Conservation (phyloP, 2,113 vertebrate genomes). For the Embiotoca jacksoni region DNA sequence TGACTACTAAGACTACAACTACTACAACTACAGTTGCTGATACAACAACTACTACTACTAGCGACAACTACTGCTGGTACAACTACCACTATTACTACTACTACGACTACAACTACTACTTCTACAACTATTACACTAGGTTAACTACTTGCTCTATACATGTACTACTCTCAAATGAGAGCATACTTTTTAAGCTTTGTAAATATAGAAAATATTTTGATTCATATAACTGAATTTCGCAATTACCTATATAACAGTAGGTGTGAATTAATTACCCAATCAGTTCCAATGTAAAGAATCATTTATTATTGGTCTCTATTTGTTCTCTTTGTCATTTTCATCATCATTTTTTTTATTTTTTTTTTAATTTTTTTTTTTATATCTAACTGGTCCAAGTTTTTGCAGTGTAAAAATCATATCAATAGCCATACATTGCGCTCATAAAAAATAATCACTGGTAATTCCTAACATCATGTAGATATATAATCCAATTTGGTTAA, state of each 20-base stretch:
- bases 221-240: background rate
- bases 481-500: background rate
- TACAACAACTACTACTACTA: too few species aligned
- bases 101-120: too few species aligned
- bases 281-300: background rate
- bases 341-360: too few species aligned
- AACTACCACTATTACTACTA: too few species aligned
- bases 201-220: background rate
- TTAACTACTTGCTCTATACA: slow-evolving; percentile 12
- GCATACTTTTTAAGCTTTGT: background rate
- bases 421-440: background rate
- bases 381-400: too few species aligned
- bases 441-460: background rate
- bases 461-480: background rate
- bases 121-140: too few species aligned
- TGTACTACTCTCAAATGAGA: slow-evolving; percentile 27
- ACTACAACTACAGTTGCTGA: background rate
- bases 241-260: background rate
- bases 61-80: too few species aligned
- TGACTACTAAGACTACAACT: too few species aligned
- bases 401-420: background rate
- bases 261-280: slow-evolving; percentile 3
- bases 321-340: background rate
- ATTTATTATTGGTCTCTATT: background rate
- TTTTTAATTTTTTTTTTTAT: background rate